These are phyloP conservation scores for Protaetia brevitarsis DNA, from an alignment of 1,140 invertebrate species.

Conservation along the genomic window DNA sequence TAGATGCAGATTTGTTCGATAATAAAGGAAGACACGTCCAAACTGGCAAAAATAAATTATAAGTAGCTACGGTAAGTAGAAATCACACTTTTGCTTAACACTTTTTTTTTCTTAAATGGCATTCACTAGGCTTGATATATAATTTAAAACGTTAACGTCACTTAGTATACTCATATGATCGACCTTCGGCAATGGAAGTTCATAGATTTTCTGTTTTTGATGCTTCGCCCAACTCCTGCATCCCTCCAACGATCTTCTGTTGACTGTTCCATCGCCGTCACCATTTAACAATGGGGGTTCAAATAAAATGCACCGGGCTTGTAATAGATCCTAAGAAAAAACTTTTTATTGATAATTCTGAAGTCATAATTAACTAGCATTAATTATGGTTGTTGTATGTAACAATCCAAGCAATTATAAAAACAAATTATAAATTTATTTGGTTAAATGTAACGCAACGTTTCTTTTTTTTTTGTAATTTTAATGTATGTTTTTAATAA, in stretches of 20 bases:
- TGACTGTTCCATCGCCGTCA: slow-evolving; percentile 95
- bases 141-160: slow-evolving; percentile 56
- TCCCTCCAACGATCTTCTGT: slow-evolving; percentile 75
- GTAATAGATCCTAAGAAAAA: slow-evolving; percentile 64
- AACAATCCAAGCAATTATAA: neutral
- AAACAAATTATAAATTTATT: neutral
- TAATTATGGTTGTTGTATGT: neutral
- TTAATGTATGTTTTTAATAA: too few species aligned
- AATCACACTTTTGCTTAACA: too few species aligned
- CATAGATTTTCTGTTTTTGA: slow-evolving; percentile 65
- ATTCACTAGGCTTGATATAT: slow-evolving; percentile 55
- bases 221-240: slow-evolving; percentile 69
- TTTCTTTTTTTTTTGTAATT: too few species aligned
- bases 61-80: too few species aligned
- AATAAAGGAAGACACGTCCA: too few species aligned
- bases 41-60: too few species aligned
- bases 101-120: too few species aligned
- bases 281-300: slow-evolving; percentile 73
- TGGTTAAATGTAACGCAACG: neutral
- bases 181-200: slow-evolving; percentile 59
- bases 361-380: neutral
- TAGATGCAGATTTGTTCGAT: too few species aligned
- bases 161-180: slow-evolving; percentile 76
- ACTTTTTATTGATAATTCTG: slow-evolving; percentile 24
- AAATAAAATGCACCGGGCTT: slow-evolving; percentile 69